Base-by-base conservation (phyloP, 1,140 invertebrate genomes). In the Pygmarrhopalites habei region DNA sequence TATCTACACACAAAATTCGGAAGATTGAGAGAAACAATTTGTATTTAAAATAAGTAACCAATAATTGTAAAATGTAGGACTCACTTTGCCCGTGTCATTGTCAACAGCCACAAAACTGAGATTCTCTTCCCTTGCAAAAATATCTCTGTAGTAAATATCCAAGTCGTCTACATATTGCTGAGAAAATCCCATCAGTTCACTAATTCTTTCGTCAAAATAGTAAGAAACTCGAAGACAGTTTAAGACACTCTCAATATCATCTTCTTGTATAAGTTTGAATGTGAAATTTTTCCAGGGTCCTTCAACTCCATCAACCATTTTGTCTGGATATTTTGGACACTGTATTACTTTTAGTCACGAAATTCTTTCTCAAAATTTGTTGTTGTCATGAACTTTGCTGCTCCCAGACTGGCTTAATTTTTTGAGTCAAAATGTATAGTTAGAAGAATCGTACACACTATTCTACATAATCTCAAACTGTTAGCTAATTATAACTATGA, bases 211-310 rank as follows among this genome's bases (percentile, higher is more conserved):
- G n/a, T 41, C 39, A 25, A 41, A 12, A 26, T 62, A 62, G 30
- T 56, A 66, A 59, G 44, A 57, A 1, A 32, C 39, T 30, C 64
- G 43, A 23, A 66, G 30, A 32, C 56, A 55, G 2, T 58, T 44
- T 17, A 62, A 21, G 23, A 66, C 57, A 2, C 26, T 23, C 4
- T 41, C 53, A 41, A 56, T 60, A 35, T 66, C 60, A n/a, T 62
- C 53, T 30, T 59, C 43, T 15, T 57, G 53, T 4, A 53, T 58
- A 14, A 60, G 19, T 62, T 66, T 66, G 29, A 66, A 66, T 23
- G 49, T 56, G 47, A 66, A 66, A 26, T 62, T 61, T 30, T 66
- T 66, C 64, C 64, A 66, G 23, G 52, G 47, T 19, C 56, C 64
- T 47, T 65, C 63, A 3, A 44, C 29, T n/a, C n/a, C n/a, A n/a